These are phyloP conservation scores for Drosophila pachea DNA, from an alignment of 1,140 invertebrate genomes.

Conservation along the genomic window DNA sequence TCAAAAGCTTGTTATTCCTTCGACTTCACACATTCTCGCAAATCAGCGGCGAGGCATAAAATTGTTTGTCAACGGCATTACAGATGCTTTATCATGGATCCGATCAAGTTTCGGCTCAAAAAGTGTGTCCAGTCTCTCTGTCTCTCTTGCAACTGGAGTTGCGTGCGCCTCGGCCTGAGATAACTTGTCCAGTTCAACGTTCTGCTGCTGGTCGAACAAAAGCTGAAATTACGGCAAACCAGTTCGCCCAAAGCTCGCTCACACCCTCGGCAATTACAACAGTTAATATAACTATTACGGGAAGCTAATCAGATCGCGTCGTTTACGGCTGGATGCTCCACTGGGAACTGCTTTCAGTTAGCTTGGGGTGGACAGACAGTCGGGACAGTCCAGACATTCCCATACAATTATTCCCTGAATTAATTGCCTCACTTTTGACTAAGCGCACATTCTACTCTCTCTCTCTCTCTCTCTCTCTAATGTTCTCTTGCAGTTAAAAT, in stretches of 20 bases:
- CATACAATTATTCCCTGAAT: background rate
- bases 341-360: background rate
- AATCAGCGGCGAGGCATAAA: background rate
- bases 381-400: too few species aligned
- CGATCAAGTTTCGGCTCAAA: too few species aligned
- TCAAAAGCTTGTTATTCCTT: background rate
- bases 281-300: background rate
- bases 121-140: too few species aligned
- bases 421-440: background rate
- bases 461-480: background rate
- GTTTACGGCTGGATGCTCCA: background rate
- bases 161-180: background rate
- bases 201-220: background rate
- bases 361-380: too few species aligned
- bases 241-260: background rate
- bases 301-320: background rate
- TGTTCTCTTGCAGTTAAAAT: conserved; percentile 57
- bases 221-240: background rate
- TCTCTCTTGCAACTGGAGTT: background rate
- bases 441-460: background rate
- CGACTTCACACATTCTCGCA: background rate
- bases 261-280: background rate
- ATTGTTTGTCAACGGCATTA: background rate
- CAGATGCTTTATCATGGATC: background rate
- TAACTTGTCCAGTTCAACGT: background rate